Evolutionary conservation across 2,888 invertebrate species (phyloP), one percentile per base, ranked within the genome.

Genomic region (Cheilosia variabilis): DNA sequence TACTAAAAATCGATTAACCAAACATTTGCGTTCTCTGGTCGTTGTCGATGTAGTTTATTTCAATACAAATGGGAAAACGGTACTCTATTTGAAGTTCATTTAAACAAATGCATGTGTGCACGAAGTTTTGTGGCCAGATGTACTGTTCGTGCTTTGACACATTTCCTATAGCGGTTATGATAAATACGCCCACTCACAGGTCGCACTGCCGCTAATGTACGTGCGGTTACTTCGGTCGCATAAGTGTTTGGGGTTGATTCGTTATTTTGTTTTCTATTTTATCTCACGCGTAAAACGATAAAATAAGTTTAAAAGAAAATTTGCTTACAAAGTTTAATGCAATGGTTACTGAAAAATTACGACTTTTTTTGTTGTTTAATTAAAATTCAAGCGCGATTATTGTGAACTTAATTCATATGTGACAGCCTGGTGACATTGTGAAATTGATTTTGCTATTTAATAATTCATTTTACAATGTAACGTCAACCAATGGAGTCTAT

Each of bases 121-220:
- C 60, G 60, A 75, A 43, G 68, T 62, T 80, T 66, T 76, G 53
- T 65, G 34, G 27, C 58, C 84, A 84, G 84, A 76, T 84, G 84
- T 75, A 75, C 37, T 15, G 58, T 84, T 80, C 84, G 84, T 84
- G 80, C 45, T 66, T 69, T 50, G 60, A 76, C 63, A 76, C 75
- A 76, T 84, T 84, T 71, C 65, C 76, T 60, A 52, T 7, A 41
- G 58, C 41, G n/a, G 19, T 63, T 31, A 78, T 78, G 55, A 69
- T 47, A 69, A 60, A 47, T 5, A 41, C 62, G 19, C 19, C 63
- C 78, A 63, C 47, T 63, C 41, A 31, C 78, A 34, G 53, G 62
- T 41, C 53, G 55, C n/a, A 41, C 27, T 41, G 57, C 2, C 31
- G 66, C 13, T 58, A 58, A 58, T 52, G 52, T 22, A 15, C 22